A percentile compares a stretch with the other conserved stretches of the same genome.
These are phyloP conservation scores for Cyclophora punctaria DNA, from an alignment of 2,888 invertebrate genomes.

Conservation along the genomic window DNA sequence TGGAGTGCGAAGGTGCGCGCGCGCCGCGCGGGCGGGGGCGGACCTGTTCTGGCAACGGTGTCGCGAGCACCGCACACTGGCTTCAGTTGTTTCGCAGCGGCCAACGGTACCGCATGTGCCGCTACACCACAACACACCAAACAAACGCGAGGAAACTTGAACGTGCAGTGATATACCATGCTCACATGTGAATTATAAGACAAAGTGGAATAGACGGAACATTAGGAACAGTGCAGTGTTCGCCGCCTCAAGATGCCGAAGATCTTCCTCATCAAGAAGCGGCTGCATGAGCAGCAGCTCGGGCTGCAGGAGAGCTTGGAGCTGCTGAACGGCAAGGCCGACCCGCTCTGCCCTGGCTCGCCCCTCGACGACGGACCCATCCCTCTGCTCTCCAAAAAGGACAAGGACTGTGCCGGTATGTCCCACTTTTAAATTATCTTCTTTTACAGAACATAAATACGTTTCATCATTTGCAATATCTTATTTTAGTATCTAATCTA, in stretches of 20 bases:
- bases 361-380: constrained; percentile 76
- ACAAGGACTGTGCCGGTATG: constrained; percentile 61
- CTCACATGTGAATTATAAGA: constrained; percentile 61
- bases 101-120: constrained; percentile 72
- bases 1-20: constrained; percentile 33
- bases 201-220: constrained; percentile 57
- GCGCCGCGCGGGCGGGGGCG: constrained; percentile 62
- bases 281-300: constrained; percentile 93
- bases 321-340: constrained; percentile 78
- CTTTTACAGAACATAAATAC: no score
- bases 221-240: constrained; percentile 67
- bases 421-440: constrained; percentile 8
- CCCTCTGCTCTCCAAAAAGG: constrained; percentile 75
- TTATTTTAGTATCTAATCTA: no score
- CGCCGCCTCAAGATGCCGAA: constrained; percentile 84
- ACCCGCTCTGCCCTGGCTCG: constrained; percentile 76
- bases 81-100: constrained; percentile 70
- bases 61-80: constrained; percentile 64
- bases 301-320: constrained; percentile 88
- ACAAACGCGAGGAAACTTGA: constrained; percentile 62
- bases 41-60: constrained; percentile 72
- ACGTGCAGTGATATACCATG: constrained; percentile 70
- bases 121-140: constrained; percentile 58
- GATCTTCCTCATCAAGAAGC: constrained; percentile 93
- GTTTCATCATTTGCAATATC: no score